phyloP scores from a whole-genome alignment of 2,113 vertebrate species.

The Mola mola region DNA sequence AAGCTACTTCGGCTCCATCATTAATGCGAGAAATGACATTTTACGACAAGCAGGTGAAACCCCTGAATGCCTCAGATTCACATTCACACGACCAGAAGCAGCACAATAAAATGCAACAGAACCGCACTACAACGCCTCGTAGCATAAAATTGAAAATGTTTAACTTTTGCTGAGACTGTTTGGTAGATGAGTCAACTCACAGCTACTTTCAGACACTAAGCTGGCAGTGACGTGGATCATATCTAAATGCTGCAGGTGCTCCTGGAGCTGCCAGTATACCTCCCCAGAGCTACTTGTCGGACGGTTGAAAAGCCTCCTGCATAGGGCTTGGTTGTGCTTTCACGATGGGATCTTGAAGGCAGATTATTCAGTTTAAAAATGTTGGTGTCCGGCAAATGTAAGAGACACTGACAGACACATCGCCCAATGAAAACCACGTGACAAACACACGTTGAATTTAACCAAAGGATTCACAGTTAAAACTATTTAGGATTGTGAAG shows the following conservation, averaged over 20 bases:
- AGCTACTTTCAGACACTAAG: too few relatives aligned
- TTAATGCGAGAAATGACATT: background rate
- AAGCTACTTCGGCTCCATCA: constrained; percentile 3
- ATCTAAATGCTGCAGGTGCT: background rate
- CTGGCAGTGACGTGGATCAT: background rate
- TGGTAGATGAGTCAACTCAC: too few relatives aligned
- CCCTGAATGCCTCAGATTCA: too few relatives aligned
- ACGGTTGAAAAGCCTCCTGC: background rate
- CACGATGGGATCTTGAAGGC: background rate
- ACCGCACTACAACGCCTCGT: too few relatives aligned
- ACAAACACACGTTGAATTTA: too few relatives aligned
- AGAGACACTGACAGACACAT: background rate
- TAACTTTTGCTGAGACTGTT: too few relatives aligned
- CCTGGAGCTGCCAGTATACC: background rate
- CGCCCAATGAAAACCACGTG: background rate
- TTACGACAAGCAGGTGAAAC: background rate
- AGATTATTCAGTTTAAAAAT: too few relatives aligned
- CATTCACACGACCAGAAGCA: too few relatives aligned
- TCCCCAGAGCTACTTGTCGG: background rate
- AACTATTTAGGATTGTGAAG: too few relatives aligned
- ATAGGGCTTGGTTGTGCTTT: background rate
- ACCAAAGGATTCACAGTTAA: too few relatives aligned
- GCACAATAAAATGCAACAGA: too few relatives aligned
- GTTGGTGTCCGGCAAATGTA: background rate
- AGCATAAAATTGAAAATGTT: too few relatives aligned